Evolutionary conservation across 2,888 invertebrate species (phyloP), one percentile per base, ranked within the genome.

Genomic region (Hydriomena furcata): DNA sequence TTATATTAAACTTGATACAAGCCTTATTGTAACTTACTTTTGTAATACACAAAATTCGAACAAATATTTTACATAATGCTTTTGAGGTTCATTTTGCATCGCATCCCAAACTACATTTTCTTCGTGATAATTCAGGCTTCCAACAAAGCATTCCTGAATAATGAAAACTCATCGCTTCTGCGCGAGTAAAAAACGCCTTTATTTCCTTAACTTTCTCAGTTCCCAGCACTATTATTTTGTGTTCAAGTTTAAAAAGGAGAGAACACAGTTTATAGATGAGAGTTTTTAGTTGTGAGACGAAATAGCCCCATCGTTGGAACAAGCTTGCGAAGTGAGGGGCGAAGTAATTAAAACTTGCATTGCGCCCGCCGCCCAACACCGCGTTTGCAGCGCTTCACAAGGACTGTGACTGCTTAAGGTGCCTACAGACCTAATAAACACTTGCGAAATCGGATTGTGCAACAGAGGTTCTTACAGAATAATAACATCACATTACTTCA

Each of bases 311-410:
- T 75, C 71, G 73, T 66, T 72, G 73, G 70, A 81, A 75, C 77
- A 71, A 77, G 77, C 76, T 71, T 62, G 73, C 62, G 65, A 79
- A 83, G 79, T 73, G 73, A 38, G 75, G 76, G 67, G 73, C 69
- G 73, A 84, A 86, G 82, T 84, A 86, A 86, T 86, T 86, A 87
- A 86, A 87, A 87, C 73, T 86, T 85, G 76, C 76, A 73, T 60
- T 63, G 61, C 60, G 60, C 52, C 60, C 58, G 52, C 34, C 49
- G 63, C 62, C 52, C 58, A 52, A 55, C 60, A 62, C 57, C 58
- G 58, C 60, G 61, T 63, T 63, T 43, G 47, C 52, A 61, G 55
- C 61, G 51, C 52, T 60, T 43, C 35, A 31, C 36, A 21, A 43
- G 45, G 42, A 37, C 37, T 52, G 17, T 6, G 24, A 27, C 48